Evolutionary conservation across 1,140 invertebrate genomes (phyloP), one percentile per base, ranked within the genome.

Genomic region (Conopomorpha cramerella): DNA sequence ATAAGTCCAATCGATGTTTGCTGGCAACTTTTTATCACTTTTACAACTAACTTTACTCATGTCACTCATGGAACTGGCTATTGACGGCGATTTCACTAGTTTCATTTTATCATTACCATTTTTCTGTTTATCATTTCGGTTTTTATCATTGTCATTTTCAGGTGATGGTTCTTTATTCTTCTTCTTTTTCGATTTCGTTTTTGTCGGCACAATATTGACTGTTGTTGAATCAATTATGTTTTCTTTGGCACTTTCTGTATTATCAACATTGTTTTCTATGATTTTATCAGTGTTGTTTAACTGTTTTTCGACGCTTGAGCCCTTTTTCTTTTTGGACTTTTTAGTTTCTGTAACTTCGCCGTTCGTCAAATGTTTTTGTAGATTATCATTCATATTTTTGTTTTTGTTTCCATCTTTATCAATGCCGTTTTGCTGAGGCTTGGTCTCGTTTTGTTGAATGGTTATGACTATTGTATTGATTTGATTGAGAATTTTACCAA

Each of bases 11-110:
- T 72, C 64, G 2, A 66, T 27, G 3, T 38, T 31, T 8, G 41
- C 26, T 4, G 38, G 37, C 0, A 27, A 3, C 3, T 46, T 51
- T 30, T 33, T 48, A 11, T 60, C 56, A n/a, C 31, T 55, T 14
- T 46, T 55, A 4, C 23, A 46, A 16, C 54, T 61, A 3, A 27
- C 46, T 76, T 50, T 47, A 34, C 49, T 50, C 39, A 51, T 43
- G 36, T 59, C 55, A 27, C 55, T 64, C 8, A 60, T 16, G 1
- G 70, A 71, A 13, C 61, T 70, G 41, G 67, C 68, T 19, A 64
- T 58, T 1, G 49, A 55, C 39, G 49, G 46, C 16, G 47, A 39
- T 34, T 55, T 53, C 18, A 43, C 57, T 33, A 55, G 34, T 27
- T 54, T 63, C 3, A 46, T n/a, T 25, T 25, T n/a, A n/a, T 7